These are phyloP conservation scores for Umimayanthus chanpuru DNA, from an alignment of 92 coral and sea anemone species.

Conservation along the genomic window DNA sequence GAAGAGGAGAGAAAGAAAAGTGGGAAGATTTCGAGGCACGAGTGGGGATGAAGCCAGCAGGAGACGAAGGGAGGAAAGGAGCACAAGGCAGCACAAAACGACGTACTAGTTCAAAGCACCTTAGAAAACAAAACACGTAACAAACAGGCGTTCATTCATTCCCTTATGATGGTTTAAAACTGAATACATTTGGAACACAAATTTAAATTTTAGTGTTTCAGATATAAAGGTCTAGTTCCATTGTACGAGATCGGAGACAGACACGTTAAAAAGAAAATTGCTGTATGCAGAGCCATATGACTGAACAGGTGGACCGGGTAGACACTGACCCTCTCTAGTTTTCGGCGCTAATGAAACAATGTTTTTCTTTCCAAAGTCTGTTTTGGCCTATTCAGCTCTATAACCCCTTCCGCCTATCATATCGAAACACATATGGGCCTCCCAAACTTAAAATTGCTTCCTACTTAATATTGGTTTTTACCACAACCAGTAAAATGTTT, in stretches of 20 bases:
- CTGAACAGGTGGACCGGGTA: too few relatives aligned
- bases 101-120: constrained; percentile 59
- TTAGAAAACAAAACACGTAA: too few relatives aligned
- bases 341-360: too few relatives aligned
- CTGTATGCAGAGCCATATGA: too few relatives aligned
- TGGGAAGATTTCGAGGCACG: constrained; percentile 66
- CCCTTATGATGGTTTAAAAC: accelerated
- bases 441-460: too few relatives aligned
- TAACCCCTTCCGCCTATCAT: too few relatives aligned
- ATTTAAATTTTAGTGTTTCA: too few relatives aligned
- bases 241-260: not conserved
- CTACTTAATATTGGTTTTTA: not conserved
- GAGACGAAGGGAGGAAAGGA: constrained; percentile 49
- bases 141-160: accelerated
- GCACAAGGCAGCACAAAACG: constrained; percentile 45
- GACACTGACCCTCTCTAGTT: too few relatives aligned
- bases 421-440: too few relatives aligned
- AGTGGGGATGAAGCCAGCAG: constrained; percentile 58
- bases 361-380: too few relatives aligned
- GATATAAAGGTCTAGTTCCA: not conserved
- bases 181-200: too few relatives aligned
- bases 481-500: not conserved
- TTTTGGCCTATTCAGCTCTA: too few relatives aligned
- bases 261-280: not conserved
- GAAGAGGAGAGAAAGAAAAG: constrained; percentile 46